These are phyloP conservation scores for Torymus texanus DNA, from an alignment of 2,888 invertebrate species.

Conservation along the genomic window DNA sequence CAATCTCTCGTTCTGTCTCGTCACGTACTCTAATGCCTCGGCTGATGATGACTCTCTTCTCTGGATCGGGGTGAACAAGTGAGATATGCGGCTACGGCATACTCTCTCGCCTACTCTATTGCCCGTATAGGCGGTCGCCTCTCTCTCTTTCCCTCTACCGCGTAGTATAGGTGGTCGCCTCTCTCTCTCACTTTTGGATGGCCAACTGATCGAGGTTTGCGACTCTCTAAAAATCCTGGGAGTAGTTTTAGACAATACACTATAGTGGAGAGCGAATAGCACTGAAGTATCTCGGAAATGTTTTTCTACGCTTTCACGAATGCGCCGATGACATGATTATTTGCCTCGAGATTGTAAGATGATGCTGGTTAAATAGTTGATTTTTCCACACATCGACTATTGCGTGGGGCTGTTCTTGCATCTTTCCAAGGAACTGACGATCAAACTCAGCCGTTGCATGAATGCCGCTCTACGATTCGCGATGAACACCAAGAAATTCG, in stretches of 20 bases:
- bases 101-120: too few relatives aligned
- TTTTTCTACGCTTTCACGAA: neutral
- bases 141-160: too few relatives aligned
- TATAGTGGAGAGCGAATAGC: neutral
- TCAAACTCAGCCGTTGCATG: neutral
- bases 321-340: neutral
- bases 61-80: too few relatives aligned
- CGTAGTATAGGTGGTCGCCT: too few relatives aligned
- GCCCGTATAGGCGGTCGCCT: too few relatives aligned
- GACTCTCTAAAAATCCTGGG: constrained; percentile 17
- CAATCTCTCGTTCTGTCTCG: too few relatives aligned
- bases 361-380: neutral
- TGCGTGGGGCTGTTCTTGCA: neutral
- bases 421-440: neutral
- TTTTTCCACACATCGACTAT: constrained; percentile 9
- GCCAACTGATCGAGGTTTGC: neutral
- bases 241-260: neutral
- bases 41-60: too few relatives aligned
- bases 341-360: neutral
- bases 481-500: neutral
- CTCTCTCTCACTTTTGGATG: too few relatives aligned
- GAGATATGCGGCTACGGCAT: too few relatives aligned
- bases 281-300: neutral
- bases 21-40: too few relatives aligned
- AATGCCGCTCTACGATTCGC: neutral